These are phyloP conservation scores for Papilio elwesi DNA, from an alignment of 2,888 invertebrate genomes.

Conservation along the genomic window DNA sequence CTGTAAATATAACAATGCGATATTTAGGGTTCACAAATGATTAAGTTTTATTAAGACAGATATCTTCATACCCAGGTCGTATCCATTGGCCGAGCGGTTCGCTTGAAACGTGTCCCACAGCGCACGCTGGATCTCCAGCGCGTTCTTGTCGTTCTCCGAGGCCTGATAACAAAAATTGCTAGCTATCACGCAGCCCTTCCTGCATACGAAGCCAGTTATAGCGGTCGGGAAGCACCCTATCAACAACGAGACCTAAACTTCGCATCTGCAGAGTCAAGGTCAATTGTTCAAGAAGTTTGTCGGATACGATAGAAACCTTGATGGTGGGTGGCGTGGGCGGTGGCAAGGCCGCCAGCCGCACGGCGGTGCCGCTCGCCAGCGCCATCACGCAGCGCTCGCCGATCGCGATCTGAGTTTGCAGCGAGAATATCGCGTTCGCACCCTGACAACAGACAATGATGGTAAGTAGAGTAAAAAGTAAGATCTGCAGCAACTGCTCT, in stretches of 20 bases:
- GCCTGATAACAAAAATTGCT: conserved; percentile 61
- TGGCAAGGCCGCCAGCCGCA: conserved; percentile 91
- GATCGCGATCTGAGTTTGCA: conserved; percentile 91
- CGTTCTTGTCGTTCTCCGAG: conserved; percentile 75
- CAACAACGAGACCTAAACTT: too few species aligned
- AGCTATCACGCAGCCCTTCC: too few species aligned
- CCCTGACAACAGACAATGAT: conserved; percentile 79
- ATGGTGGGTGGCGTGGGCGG: conserved; percentile 76
- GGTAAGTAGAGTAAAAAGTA: too few species aligned
- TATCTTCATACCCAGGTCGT: conserved; percentile 61
- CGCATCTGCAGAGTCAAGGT: too few species aligned
- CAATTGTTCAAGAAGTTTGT: too few species aligned
- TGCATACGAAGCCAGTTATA: too few species aligned
- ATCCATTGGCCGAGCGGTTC: conserved; percentile 73
- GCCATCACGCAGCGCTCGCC: conserved; percentile 95
- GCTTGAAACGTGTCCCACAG: conserved; percentile 74
- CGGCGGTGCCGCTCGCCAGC: conserved; percentile 94
- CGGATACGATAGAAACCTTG: conserved; percentile 57
- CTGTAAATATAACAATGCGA: too few species aligned
- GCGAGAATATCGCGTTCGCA: conserved; percentile 96
- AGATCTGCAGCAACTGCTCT: not conserved
- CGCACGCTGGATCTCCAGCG: conserved; percentile 73
- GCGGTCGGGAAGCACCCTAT: too few species aligned
- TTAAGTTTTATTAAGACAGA: not conserved
- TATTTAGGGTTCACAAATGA: not conserved